Percentiles rank a stretch among this genome's conserved stretches.
Conservation (phyloP, 2,113 vertebrate species). For the Myrmecophaga tridactyla region DNA sequence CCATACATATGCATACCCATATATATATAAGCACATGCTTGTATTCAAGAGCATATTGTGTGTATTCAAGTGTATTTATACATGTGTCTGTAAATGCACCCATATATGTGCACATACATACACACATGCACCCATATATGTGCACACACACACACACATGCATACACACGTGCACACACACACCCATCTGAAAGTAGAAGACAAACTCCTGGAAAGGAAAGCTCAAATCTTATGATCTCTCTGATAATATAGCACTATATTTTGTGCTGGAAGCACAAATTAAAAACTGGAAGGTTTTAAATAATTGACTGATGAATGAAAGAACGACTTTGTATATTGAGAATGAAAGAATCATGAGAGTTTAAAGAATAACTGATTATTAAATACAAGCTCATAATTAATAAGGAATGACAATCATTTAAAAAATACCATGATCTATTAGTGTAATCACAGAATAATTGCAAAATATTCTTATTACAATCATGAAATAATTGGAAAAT, state of each 20-base stretch:
- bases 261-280: not conserved
- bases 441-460: not conserved
- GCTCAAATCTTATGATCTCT: not conserved
- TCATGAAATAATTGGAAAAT: too few relatives aligned
- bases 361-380: not conserved
- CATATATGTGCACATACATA: not conserved
- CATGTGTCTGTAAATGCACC: accelerated
- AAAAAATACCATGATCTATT: not conserved
- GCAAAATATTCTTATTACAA: not conserved
- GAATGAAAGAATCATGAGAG: not conserved
- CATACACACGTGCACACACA: not conserved
- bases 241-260: not conserved
- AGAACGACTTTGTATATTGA: not conserved
- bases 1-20: too few relatives aligned
- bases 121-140: not conserved
- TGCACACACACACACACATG: not conserved
- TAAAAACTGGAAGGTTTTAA: not conserved
- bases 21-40: not conserved
- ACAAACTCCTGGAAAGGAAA: not conserved
- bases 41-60: too few relatives aligned
- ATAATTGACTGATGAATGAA: not conserved
- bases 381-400: not conserved
- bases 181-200: not conserved
- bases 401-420: not conserved
- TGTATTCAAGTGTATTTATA: too few relatives aligned